phyloP scores from a whole-genome alignment of 2,113 vertebrate species.

The Heptranchias perlo region DNA sequence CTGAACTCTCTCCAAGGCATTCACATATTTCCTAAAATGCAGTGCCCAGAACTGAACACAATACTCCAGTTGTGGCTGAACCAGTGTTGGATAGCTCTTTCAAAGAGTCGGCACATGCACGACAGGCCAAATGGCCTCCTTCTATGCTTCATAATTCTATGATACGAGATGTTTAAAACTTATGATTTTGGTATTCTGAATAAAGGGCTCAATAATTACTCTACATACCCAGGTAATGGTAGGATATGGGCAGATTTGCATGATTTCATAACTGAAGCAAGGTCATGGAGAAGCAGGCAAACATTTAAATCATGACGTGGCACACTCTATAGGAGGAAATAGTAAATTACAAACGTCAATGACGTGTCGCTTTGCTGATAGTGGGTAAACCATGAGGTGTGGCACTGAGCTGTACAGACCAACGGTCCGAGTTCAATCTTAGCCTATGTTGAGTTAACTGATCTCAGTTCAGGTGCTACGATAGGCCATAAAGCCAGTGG shows the following conservation, averaged over 20 bases:
- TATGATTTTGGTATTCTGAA: background rate
- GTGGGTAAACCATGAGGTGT: too few species aligned
- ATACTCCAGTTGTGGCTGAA: too few species aligned
- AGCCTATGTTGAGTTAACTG: background rate
- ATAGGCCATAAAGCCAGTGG: too few species aligned
- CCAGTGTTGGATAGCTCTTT: background rate
- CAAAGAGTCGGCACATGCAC: background rate
- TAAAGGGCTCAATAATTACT: background rate
- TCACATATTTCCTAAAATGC: too few species aligned
- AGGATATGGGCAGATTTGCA: background rate
- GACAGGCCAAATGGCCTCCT: background rate
- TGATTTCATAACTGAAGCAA: background rate
- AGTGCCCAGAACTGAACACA: too few species aligned
- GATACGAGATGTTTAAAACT: background rate
- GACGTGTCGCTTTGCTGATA: too few species aligned
- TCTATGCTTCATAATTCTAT: background rate
- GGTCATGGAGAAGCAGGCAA: background rate
- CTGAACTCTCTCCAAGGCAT: too few species aligned
- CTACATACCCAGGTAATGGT: background rate
- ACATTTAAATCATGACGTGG: background rate
- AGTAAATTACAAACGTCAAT: too few species aligned
- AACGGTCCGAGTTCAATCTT: too few species aligned
- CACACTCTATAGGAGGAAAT: too few species aligned
- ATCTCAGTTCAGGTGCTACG: background rate
- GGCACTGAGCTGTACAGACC: too few species aligned